These are phyloP conservation scores for Ranitomeya variabilis DNA, from an alignment of 2,113 vertebrate genomes.

Conservation along the genomic window DNA sequence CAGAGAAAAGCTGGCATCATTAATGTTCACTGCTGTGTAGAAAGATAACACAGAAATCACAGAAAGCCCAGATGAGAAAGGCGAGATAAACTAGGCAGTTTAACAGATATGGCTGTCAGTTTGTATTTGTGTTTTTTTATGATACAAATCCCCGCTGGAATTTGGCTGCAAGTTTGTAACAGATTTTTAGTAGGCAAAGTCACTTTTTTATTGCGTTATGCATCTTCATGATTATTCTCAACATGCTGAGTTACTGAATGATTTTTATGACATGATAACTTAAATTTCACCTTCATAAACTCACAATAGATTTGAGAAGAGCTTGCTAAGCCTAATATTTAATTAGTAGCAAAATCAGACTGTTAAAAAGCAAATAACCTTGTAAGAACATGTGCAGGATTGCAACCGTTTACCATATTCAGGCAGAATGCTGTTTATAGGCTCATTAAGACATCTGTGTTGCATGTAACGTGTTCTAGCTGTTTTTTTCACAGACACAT, in stretches of 20 bases:
- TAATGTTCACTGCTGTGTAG: conserved; percentile 46
- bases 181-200: conserved; percentile 34
- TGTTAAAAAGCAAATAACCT: too few species aligned
- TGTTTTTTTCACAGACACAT: too few species aligned
- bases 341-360: too few species aligned
- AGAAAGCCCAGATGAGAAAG: conserved; percentile 43
- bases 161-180: conserved; percentile 41
- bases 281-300: background rate
- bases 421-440: too few species aligned
- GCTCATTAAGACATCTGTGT: too few species aligned
- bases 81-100: conserved; percentile 43
- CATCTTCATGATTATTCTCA: conserved; percentile 3
- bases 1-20: conserved; percentile 33
- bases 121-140: conserved; percentile 52
- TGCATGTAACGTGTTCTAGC: too few species aligned
- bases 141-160: conserved; percentile 48
- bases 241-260: conserved; percentile 22
- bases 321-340: background rate
- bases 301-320: background rate
- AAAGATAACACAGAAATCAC: conserved; percentile 40
- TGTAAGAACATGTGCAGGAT: too few species aligned
- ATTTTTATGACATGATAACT: background rate
- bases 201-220: conserved; percentile 13
- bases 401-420: too few species aligned
- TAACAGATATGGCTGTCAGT: conserved; percentile 53